These are phyloP conservation scores for Microctenopoma lineatum DNA, from an alignment of 2,797 vertebrate species.

Conservation along the genomic window DNA sequence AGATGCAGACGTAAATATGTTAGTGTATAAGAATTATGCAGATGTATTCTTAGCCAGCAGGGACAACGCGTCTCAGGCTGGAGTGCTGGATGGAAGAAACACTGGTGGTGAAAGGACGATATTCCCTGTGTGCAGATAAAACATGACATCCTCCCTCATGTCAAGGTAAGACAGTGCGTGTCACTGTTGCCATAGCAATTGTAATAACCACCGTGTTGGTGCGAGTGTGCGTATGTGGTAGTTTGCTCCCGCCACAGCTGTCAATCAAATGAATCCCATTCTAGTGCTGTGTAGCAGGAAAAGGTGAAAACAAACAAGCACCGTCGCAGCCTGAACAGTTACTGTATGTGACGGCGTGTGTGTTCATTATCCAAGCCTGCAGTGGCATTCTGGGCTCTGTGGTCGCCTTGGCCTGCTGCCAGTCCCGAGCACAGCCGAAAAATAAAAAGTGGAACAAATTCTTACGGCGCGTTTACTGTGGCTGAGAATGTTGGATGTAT, in stretches of 20 bases:
- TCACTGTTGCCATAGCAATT: slow-evolving; percentile 56
- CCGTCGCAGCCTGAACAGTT: slow-evolving; percentile 45
- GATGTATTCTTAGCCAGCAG: neutral
- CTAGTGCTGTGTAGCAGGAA: neutral
- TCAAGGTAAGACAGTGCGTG: slow-evolving; percentile 29
- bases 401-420: slow-evolving; percentile 9
- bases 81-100: slow-evolving; percentile 2
- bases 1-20: neutral
- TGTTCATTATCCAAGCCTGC: slow-evolving; percentile 35
- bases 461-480: neutral
- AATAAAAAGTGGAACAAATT: neutral
- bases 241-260: slow-evolving; percentile 27
- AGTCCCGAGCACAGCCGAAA: neutral
- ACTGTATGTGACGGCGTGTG: slow-evolving; percentile 17
- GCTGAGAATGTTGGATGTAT: neutral
- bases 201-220: slow-evolving; percentile 24
- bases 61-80: neutral
- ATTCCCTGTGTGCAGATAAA: slow-evolving; percentile 22
- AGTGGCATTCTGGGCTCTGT: slow-evolving; percentile 20
- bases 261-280: slow-evolving; percentile 48
- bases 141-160: slow-evolving; percentile 26
- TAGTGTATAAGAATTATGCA: neutral
- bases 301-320: slow-evolving; percentile 10
- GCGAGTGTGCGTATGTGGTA: neutral
- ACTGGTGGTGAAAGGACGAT: slow-evolving; percentile 10